Evolutionary conservation across 2,113 vertebrate species (phyloP), one percentile per base, ranked within the genome.

Genomic region (Ardeotis arabs): DNA sequence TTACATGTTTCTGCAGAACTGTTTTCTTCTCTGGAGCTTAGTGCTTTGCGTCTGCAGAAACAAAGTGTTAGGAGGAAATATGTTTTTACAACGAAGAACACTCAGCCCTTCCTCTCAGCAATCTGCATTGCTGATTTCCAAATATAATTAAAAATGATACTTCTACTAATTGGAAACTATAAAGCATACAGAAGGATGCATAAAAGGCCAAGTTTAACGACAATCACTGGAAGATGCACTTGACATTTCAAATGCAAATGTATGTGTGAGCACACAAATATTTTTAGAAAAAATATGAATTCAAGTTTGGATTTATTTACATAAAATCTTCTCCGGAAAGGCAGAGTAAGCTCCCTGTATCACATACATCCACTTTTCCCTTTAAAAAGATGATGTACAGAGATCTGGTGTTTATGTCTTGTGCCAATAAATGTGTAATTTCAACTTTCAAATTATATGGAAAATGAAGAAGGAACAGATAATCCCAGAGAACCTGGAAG

Each of bases 191-290:
- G 75, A 83, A 93, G 52, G 87, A 75, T 4, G 12, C 58, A 66
- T 27, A 77, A 85, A 77, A 91, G 47, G 72, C 63, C 88, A 93
- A 90, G 49, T 92, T 81, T 64, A 92, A 74, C 47, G 90, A 81
- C 37, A 68, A 78, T 64, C 64, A 78, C 33, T 81, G 39, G 63
- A 84, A 84, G 56, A 90, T 45, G 52, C 60, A 75, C 83, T 95
- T 95, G 90, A 92, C 88, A 95, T 93, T 93, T 96, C 52, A 93
- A 78, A 93, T 62, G 83, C 62, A 95, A 84, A 90, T 73, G n/a
- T 10, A 58, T 28, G 9, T 29, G 15, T 58, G 7, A 11, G 15
- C 12, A 44, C 60, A 70, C n/a, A 77, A 90, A 70, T 35, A 52
- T 29, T 87, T 92, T 75, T 64, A 52, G 80, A 52, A 90, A 94